These are phyloP conservation scores for Theocolax elegans DNA, from an alignment of 1,140 invertebrate species.

Conservation along the genomic window DNA sequence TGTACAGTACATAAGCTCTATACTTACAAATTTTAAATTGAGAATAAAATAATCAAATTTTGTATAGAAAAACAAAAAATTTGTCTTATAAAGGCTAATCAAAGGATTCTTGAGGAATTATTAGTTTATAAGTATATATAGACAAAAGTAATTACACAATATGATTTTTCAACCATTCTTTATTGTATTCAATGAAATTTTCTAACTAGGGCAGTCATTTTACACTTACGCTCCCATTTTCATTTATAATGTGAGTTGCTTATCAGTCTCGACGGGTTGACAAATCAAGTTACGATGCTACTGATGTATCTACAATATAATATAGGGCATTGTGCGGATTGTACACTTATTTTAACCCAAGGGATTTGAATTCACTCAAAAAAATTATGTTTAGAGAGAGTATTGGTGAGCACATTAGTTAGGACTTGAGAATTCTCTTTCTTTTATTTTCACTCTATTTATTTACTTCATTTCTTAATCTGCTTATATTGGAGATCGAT, in stretches of 20 bases:
- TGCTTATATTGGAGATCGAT: neutral
- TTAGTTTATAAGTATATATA: too few relatives aligned
- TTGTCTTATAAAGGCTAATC: too few relatives aligned
- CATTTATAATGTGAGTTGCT: constrained; percentile 36
- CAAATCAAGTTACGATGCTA: constrained; percentile 38
- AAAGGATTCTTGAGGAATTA: too few relatives aligned
- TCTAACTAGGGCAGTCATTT: constrained; percentile 44
- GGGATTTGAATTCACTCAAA: neutral
- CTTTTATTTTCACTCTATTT: neutral
- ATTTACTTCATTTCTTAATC: neutral
- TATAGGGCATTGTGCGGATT: constrained; percentile 28
- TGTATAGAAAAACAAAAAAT: too few relatives aligned
- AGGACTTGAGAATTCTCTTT: neutral
- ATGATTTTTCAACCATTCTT: constrained; percentile 38
- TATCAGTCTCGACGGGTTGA: constrained; percentile 42
- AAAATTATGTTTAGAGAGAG: constrained; percentile 2
- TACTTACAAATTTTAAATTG: too few relatives aligned
- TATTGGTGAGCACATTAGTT: neutral
- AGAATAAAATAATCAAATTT: too few relatives aligned
- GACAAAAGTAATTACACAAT: constrained; percentile 3
- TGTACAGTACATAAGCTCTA: too few relatives aligned
- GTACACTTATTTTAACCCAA: constrained; percentile 28
- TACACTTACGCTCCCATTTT: constrained; percentile 38
- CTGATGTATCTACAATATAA: constrained; percentile 34
- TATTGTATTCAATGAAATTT: constrained; percentile 43